A percentile compares a stretch with the other conserved stretches of the same genome.
Evolutionary conservation across 1,140 invertebrate genomes (phyloP).

Genomic region (Neodiprion lecontei): DNA sequence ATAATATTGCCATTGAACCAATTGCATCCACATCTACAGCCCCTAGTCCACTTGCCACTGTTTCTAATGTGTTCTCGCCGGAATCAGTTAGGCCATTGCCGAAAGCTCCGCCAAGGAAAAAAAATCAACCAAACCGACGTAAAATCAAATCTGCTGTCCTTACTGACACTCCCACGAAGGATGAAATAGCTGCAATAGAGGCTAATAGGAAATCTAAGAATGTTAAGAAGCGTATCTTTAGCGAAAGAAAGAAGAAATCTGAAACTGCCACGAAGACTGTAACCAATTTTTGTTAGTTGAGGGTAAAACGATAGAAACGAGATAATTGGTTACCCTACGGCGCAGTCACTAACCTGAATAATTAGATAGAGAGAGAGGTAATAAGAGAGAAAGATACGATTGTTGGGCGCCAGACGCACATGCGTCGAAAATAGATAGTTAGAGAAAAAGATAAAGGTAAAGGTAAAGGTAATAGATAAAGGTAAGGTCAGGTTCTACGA

Average conservation of each 20-base stretch:
- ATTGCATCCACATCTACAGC: constrained; percentile 11
- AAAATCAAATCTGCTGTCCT: constrained; percentile 17
- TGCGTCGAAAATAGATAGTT: neutral
- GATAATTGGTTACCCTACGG: too few relatives aligned
- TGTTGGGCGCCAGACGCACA: neutral
- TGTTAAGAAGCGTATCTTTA: neutral
- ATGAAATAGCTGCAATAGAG: neutral
- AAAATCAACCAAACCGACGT: neutral
- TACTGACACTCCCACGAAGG: constrained; percentile 10
- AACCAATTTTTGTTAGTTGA: neutral
- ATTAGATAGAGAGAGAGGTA: too few relatives aligned
- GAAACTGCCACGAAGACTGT: neutral
- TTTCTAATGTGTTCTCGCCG: constrained; percentile 14
- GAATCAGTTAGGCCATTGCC: constrained; percentile 13
- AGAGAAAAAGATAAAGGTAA: too few relatives aligned
- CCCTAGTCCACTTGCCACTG: neutral
- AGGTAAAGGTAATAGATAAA: too few relatives aligned
- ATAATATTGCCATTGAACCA: neutral
- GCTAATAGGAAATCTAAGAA: neutral
- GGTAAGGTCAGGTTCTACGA: too few relatives aligned
- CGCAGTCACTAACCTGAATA: too few relatives aligned
- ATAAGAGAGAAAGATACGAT: too few relatives aligned
- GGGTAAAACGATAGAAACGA: too few relatives aligned
- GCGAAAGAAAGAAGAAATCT: neutral
- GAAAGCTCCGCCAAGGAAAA: constrained; percentile 24